phyloP scores from a whole-genome alignment of 2,113 vertebrate species.

The Mesoclemmys tuberculata region DNA sequence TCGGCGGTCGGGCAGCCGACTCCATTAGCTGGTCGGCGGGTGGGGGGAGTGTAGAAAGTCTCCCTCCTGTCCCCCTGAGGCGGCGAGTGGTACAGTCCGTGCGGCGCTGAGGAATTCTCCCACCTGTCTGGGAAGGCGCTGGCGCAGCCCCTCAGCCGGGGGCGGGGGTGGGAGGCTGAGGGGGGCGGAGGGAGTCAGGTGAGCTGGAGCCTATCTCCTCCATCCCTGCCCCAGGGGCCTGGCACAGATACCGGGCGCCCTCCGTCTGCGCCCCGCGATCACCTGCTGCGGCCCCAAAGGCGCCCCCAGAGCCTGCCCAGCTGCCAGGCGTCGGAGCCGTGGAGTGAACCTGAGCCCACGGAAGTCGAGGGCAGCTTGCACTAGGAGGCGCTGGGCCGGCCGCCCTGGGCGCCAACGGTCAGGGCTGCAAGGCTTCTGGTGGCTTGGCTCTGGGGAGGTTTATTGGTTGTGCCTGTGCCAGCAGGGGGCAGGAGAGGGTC shows the following conservation, averaged over 20 bases:
- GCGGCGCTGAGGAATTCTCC: accelerated
- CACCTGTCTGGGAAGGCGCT: accelerated
- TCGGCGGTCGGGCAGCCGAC: not conserved
- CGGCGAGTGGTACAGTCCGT: not conserved
- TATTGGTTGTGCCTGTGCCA: not conserved
- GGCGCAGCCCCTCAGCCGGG: accelerated
- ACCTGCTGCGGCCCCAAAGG: not conserved
- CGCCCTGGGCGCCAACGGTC: not conserved
- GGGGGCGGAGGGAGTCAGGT: accelerated
- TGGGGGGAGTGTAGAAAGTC: accelerated
- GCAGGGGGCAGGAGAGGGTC: not conserved
- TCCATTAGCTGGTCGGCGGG: accelerated
- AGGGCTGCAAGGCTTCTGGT: not conserved
- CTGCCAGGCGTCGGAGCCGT: too few relatives aligned
- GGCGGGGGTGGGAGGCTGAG: not conserved
- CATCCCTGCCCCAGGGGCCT: not conserved
- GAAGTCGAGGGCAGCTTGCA: not conserved
- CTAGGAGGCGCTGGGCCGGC: not conserved
- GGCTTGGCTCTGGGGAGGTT: not conserved
- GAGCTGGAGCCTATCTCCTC: not conserved
- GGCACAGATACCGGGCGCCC: not conserved
- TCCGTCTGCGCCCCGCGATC: accelerated
- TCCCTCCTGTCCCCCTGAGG: not conserved
- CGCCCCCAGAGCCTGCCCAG: not conserved
- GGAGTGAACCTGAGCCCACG: not conserved